Percentiles rank a stretch among this genome's conserved stretches.
These are phyloP conservation scores for Arctocebus calabarensis DNA, from an alignment of 2,797 vertebrate species.

Conservation along the genomic window DNA sequence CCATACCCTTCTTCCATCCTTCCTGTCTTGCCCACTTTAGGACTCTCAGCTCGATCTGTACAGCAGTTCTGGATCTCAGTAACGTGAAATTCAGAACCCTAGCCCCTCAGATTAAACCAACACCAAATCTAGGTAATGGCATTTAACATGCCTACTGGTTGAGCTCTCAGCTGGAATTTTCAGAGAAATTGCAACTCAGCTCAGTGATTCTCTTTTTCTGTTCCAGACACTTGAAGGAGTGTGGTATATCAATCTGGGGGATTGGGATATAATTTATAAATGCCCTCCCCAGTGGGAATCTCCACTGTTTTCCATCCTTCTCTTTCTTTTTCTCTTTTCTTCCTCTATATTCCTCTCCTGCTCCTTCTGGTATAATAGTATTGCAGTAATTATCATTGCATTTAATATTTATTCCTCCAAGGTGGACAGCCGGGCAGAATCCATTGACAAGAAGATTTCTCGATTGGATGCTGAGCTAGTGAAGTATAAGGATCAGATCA, in stretches of 20 bases:
- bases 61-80: background rate
- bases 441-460: slow-evolving; percentile 97
- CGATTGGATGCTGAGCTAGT: slow-evolving; percentile 95
- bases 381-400: slow-evolving; percentile 37
- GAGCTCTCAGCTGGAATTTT: background rate
- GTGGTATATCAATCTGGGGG: background rate
- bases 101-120: background rate
- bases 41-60: background rate
- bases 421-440: slow-evolving; percentile 97
- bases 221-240: background rate
- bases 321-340: slow-evolving; percentile 13
- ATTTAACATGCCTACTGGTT: background rate
- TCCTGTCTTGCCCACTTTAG: background rate
- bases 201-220: slow-evolving; percentile 38
- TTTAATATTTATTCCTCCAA: slow-evolving; percentile 81
- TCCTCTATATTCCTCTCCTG: background rate
- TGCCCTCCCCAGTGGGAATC: background rate
- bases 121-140: background rate
- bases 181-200: background rate
- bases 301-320: background rate
- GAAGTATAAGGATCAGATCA: slow-evolving; percentile 99
- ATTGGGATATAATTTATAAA: slow-evolving; percentile 12
- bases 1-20: background rate
- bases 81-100: slow-evolving; percentile 51
- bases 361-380: slow-evolving; percentile 10